Evolutionary conservation across 2,797 vertebrate species (phyloP).

Genomic region (Thripadectes ignobilis): DNA sequence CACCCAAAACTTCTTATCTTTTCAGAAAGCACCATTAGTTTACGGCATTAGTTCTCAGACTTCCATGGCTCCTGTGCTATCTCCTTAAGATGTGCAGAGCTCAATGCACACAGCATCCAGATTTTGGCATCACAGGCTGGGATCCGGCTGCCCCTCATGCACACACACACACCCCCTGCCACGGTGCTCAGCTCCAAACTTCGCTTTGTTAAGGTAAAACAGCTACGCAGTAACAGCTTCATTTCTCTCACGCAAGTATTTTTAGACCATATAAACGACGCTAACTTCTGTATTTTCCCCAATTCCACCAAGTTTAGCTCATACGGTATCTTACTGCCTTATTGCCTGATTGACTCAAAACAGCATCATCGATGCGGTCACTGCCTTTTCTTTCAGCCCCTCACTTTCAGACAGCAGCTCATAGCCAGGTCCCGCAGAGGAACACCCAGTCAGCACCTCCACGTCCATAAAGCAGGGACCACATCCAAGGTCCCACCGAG

Average conservation of each 20-base stretch:
- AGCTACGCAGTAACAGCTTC: not conserved
- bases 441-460: rapidly evolving
- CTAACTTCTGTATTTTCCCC: not conserved
- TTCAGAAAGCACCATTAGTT: not conserved
- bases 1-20: not conserved
- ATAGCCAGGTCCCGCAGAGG: rapidly evolving
- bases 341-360: not conserved
- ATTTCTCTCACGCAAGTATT: not conserved
- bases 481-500: rapidly evolving
- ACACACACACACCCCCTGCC: rapidly evolving
- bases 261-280: rapidly evolving
- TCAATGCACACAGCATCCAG: rapidly evolving
- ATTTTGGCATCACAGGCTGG: not conserved
- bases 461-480: rapidly evolving
- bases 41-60: rapidly evolving
- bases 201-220: not conserved
- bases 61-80: not conserved
- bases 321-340: not conserved
- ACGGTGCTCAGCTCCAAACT: not conserved
- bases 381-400: not conserved
- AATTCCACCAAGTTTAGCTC: not conserved
- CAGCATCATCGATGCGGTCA: rapidly evolving
- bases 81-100: not conserved
- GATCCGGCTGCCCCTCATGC: not conserved
- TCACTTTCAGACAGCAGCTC: rapidly evolving